Evolutionary conservation across 2,797 vertebrate genomes (phyloP).

Genomic region (Poecilia velifera): DNA sequence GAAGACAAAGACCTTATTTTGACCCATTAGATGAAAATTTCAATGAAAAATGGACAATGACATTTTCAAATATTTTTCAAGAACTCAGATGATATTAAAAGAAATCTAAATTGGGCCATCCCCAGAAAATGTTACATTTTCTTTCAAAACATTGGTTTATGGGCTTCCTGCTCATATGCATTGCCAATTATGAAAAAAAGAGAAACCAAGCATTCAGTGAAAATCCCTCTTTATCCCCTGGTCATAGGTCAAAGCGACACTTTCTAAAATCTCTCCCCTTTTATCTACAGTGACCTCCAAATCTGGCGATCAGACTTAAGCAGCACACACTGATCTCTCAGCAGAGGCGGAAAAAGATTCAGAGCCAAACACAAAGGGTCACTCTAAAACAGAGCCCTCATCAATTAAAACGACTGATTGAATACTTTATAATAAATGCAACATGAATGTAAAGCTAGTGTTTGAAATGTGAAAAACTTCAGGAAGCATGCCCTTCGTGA

Average conservation of each 20-base stretch:
- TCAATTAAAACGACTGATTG: not conserved
- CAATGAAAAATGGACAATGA: not conserved
- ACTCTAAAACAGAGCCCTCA: not conserved
- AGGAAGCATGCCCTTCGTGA: slow-evolving; percentile 2
- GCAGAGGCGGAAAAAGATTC: slow-evolving; percentile 11
- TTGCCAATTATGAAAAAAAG: not conserved
- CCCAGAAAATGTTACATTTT: not conserved
- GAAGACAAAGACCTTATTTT: not conserved
- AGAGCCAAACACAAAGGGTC: slow-evolving; percentile 4
- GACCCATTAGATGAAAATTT: not conserved
- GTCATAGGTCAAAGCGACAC: not conserved
- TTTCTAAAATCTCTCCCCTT: slow-evolving; percentile 1
- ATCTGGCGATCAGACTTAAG: slow-evolving; percentile 21
- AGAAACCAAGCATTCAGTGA: not conserved
- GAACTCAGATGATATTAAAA: not conserved
- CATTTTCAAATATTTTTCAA: not conserved
- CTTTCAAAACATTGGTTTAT: not conserved
- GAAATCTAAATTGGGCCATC: not conserved
- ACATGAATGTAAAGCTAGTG: not conserved
- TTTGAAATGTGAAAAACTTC: slow-evolving; percentile 2
- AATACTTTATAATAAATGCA: not conserved
- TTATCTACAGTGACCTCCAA: not conserved
- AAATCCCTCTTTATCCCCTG: not conserved
- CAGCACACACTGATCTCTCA: slow-evolving; percentile 12
- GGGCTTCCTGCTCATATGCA: not conserved